A percentile compares a stretch with the other conserved stretches of the same genome.
Conservation (phyloP, 2,797 vertebrate species). For the Sarcophilus harrisii region DNA sequence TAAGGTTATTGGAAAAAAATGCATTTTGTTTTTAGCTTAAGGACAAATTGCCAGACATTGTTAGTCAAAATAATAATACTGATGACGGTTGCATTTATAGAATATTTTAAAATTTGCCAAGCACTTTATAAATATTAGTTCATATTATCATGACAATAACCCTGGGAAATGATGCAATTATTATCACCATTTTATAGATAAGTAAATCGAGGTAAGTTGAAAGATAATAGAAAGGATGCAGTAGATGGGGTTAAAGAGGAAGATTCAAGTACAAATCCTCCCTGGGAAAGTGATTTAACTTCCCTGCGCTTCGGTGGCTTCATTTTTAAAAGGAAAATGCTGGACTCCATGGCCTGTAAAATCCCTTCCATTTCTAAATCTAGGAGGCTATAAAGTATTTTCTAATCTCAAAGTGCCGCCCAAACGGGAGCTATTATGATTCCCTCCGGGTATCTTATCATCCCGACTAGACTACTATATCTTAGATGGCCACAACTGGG, state of each 20-base stretch:
- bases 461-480: not conserved
- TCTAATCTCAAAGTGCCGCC: not conserved
- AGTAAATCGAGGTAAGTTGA: not conserved
- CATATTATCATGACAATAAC: not conserved
- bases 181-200: not conserved
- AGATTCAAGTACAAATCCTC: not conserved
- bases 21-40: not conserved
- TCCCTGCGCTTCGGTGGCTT: not conserved
- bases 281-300: not conserved
- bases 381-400: not conserved
- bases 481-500: not conserved
- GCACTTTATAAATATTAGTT: not conserved
- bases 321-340: not conserved
- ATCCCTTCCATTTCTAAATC: not conserved
- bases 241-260: not conserved
- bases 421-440: not conserved
- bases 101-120: not conserved
- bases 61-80: not conserved
- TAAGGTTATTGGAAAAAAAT: not conserved
- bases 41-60: not conserved
- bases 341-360: not conserved
- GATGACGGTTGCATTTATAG: not conserved
- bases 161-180: not conserved
- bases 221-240: not conserved
- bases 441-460: not conserved